Evolutionary conservation across 2,888 invertebrate species (phyloP).

Genomic region (Erebia ligea): DNA sequence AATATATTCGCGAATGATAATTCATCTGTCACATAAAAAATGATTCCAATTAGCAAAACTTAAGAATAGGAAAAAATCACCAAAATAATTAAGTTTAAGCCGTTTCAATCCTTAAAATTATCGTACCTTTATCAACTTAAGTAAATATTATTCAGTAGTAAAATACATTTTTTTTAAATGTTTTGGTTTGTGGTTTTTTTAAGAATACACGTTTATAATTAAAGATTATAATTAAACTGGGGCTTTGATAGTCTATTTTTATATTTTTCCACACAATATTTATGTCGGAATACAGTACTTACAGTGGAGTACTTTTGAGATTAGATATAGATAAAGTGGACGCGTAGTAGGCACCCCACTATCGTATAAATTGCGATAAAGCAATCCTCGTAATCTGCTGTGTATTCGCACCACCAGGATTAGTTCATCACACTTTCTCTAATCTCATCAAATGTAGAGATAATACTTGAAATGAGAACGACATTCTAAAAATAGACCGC

Average conservation of each 20-base stretch:
- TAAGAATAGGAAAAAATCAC: too few relatives aligned
- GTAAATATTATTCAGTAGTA: too few relatives aligned
- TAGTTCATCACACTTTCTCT: slow-evolving; percentile 27
- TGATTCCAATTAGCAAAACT: too few relatives aligned
- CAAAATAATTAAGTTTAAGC: too few relatives aligned
- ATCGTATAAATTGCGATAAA: slow-evolving; percentile 36
- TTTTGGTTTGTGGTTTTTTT: neutral
- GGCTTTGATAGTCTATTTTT: slow-evolving; percentile 1
- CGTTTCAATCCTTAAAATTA: too few relatives aligned
- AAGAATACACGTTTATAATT: neutral
- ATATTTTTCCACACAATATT: neutral
- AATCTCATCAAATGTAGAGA: slow-evolving; percentile 24
- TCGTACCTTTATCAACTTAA: too few relatives aligned
- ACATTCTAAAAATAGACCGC: slow-evolving; percentile 16
- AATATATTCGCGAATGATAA: neutral
- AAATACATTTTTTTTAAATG: neutral
- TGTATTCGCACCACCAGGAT: slow-evolving; percentile 21
- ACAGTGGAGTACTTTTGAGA: slow-evolving; percentile 35
- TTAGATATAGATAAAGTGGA: slow-evolving; percentile 41
- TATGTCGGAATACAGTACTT: slow-evolving; percentile 20
- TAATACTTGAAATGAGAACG: slow-evolving; percentile 19
- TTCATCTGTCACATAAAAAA: neutral
- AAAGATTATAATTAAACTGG: neutral
- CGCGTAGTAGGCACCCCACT: slow-evolving; percentile 31
- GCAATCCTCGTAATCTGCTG: slow-evolving; percentile 28